Evolutionary conservation across 2,888 invertebrate species (phyloP), one percentile per base, ranked within the genome.

Genomic region (Shargacucullia verbasci): DNA sequence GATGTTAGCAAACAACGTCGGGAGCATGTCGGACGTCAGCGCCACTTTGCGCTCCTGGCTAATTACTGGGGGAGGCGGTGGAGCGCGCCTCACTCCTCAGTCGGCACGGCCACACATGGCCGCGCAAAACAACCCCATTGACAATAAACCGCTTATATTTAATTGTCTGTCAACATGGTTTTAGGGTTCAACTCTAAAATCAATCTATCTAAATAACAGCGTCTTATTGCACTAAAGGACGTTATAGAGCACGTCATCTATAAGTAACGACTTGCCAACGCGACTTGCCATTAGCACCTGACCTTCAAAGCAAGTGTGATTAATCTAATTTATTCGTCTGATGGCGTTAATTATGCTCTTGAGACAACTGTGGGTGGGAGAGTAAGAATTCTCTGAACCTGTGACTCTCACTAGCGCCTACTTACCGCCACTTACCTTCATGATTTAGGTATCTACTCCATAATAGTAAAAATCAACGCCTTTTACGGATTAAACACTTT

Each of bases 271-370:
- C 4, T 1, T 81, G 33, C 40, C 38, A 45, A 37, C 29, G 72
- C 78, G 81, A 79, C 76, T 85, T 89, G 87, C 86, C 85, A 88
- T 92, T 88, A 90, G 82, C 87, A 89, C 86, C 87, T 86, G 85
- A 83, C 84, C 85, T 83, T 84, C 82, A 86, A 83, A 85, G 84
- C 83, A 80, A 86, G 84, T 84, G 84, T 86, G 83, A 90, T 90
- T 88, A 90, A 90, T 92, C 84, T 86, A 88, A 91, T 91, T 89
- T 87, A 85, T 89, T 86, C 84, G 83, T 86, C 87, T 85, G 80
- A 84, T 82, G 83, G 80, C 72, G 80, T 84, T 80, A 87, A 89
- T 90, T 86, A 86, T 80, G 67, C 84, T 83, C 81, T 83, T 70
- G 74, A 82, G 79, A 82, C 71, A 77, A 81, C 80, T 80, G 78